Evolutionary conservation across 2,113 vertebrate species (phyloP), one percentile per base, ranked within the genome.

Genomic region (Phodopus roborovskii): DNA sequence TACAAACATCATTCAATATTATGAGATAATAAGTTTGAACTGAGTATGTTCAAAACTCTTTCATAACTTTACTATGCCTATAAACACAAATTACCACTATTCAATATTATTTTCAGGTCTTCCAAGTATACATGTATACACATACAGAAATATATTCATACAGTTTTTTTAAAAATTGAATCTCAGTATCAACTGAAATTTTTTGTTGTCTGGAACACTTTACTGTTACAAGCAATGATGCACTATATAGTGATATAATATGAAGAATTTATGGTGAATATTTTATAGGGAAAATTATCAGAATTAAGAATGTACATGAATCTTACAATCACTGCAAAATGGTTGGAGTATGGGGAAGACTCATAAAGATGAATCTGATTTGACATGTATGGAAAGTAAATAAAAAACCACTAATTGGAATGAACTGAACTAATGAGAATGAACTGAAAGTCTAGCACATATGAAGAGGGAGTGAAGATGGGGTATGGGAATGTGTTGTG

Each of bases 101-200:
- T 91, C 9, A 42, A 71, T 58, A 89, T 82, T 90, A 12, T 79
- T 79, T 96, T 84, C 58, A 71, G 11, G 88, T 82, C 20, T 93
- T 90, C 92, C 45, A 83, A 62, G 28, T 45, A 86, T 77, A 39
- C 17, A 73, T 58, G 7, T 64, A 50, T 30, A 90, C 3, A 62
- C 8, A 93, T 58, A 45, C 7, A 22, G 12, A 83, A 62, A 74
- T n/a, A 64, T 17, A 86, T 16, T 30, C 6, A 48, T 28, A 83
- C 7, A 60, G 19, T 64, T 74, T 94, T 42, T 42, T 92, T 53
- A 39, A 48, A 90, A 71, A 83, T 56, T 91, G 5, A 48, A 50
- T 73, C n/a, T 84, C 77, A 17, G 4, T 79, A 48, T 36, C 48
- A 79, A 33, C 11, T 50, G 77, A 79, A 30, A 26, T 60, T 95